A percentile compares a stretch with the other conserved stretches of the same genome.
Evolutionary conservation across 2,888 invertebrate species (phyloP).

Genomic region (Scaptodrosophila latifasciaeformis): DNA sequence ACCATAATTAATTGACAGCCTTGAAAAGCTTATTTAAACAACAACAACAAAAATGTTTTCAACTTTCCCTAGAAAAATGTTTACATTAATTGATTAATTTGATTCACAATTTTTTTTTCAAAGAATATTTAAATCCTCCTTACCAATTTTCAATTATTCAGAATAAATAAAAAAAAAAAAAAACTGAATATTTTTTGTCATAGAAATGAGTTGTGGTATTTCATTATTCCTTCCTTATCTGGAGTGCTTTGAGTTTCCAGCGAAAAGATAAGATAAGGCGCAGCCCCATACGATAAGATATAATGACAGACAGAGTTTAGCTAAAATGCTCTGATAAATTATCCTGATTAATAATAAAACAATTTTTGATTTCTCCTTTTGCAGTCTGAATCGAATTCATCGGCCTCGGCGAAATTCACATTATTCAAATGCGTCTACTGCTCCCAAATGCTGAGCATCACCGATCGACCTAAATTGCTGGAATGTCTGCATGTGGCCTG

Average conservation of each 20-base stretch:
- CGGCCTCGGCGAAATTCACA: conserved; percentile 70
- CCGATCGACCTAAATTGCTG: conserved; percentile 85
- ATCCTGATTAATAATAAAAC: conserved; percentile 24
- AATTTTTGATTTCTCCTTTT: conserved; percentile 17
- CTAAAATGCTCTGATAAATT: conserved; percentile 15
- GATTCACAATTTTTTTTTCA: too few species aligned
- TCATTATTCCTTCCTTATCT: too few species aligned
- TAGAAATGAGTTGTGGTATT: too few species aligned
- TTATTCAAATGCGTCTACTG: conserved; percentile 78
- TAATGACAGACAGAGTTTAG: background rate
- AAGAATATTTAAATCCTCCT: too few species aligned
- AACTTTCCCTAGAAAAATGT: too few species aligned
- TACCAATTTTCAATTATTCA: too few species aligned
- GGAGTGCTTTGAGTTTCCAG: background rate
- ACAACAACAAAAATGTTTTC: too few species aligned
- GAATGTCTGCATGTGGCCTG: conserved; percentile 93
- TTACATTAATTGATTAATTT: too few species aligned
- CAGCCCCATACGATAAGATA: conserved; percentile 41
- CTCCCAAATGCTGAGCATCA: conserved; percentile 76
- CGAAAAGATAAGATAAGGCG: conserved; percentile 16
- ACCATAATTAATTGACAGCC: too few species aligned
- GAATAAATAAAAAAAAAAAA: too few species aligned
- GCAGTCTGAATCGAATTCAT: conserved; percentile 72
- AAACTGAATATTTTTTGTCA: too few species aligned
- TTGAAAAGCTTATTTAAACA: too few species aligned